Conservation (phyloP, 1,140 invertebrate species). For the Reticulitermes speratus region DNA sequence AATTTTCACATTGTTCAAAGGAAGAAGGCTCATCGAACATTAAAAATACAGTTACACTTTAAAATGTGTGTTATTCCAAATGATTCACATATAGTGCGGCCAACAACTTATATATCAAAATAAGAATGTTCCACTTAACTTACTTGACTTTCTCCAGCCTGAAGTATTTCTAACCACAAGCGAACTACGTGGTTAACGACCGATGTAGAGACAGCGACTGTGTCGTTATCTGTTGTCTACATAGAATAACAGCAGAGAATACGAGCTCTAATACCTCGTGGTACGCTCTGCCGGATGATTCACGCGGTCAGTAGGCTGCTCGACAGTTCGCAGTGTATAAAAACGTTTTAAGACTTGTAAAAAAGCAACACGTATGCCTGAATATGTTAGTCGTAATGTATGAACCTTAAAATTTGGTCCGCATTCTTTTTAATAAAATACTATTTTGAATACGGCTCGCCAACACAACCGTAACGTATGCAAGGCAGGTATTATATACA, state of each 20-base stretch:
- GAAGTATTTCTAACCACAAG: neutral
- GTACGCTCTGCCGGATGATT: too few species aligned
- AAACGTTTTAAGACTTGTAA: too few species aligned
- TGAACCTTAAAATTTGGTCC: too few species aligned
- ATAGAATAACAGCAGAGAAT: neutral
- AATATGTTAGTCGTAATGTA: too few species aligned
- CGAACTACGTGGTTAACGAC: neutral
- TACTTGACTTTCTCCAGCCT: neutral
- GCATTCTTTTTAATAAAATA: too few species aligned
- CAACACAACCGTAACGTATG: too few species aligned
- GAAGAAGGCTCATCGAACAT: neutral
- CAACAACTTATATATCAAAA: neutral
- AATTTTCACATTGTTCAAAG: neutral
- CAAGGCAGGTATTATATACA: too few species aligned
- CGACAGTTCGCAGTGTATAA: too few species aligned
- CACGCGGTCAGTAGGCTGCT: too few species aligned
- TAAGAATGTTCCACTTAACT: neutral
- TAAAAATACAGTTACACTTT: neutral
- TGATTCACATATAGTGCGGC: neutral
- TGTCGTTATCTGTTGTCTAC: neutral
- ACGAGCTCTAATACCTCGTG: too few species aligned
- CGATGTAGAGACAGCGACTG: neutral
- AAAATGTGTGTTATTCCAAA: neutral
- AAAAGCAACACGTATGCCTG: too few species aligned
- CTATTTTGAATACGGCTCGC: too few species aligned